These are phyloP conservation scores for Magallana angulata DNA, from an alignment of 1,140 invertebrate species.

Conservation along the genomic window DNA sequence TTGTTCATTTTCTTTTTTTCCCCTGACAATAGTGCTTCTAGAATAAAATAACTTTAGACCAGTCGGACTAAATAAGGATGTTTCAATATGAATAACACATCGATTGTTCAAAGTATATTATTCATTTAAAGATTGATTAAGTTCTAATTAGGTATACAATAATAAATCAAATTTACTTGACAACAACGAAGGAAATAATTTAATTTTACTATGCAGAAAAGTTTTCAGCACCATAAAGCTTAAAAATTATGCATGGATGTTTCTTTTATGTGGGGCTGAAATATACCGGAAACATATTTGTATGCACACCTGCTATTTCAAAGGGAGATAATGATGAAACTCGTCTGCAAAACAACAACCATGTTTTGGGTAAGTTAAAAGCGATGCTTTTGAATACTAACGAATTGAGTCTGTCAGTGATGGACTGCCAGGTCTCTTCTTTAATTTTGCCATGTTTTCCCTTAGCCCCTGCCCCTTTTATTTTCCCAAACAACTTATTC, in stretches of 20 bases:
- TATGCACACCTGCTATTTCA: neutral
- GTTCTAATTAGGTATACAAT: too few relatives aligned
- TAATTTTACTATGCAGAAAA: neutral
- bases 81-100: too few relatives aligned
- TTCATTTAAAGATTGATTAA: too few relatives aligned
- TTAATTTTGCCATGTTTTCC: neutral
- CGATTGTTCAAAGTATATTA: too few relatives aligned
- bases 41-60: too few relatives aligned
- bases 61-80: too few relatives aligned
- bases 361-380: neutral
- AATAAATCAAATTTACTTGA: neutral
- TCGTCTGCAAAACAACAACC: neutral
- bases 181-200: neutral
- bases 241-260: too few relatives aligned
- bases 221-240: too few relatives aligned
- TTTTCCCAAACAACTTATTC: neutral
- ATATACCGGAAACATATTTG: neutral
- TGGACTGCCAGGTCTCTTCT: neutral
- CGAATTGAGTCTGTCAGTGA: slow-evolving; percentile 12
- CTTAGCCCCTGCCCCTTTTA: slow-evolving; percentile 10
- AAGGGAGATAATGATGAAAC: neutral
- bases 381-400: neutral
- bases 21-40: too few relatives aligned
- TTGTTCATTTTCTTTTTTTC: too few relatives aligned
- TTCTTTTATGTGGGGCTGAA: neutral